Base-by-base conservation (phyloP, 1,140 invertebrate genomes). In the Hylaeus volcanicus region DNA sequence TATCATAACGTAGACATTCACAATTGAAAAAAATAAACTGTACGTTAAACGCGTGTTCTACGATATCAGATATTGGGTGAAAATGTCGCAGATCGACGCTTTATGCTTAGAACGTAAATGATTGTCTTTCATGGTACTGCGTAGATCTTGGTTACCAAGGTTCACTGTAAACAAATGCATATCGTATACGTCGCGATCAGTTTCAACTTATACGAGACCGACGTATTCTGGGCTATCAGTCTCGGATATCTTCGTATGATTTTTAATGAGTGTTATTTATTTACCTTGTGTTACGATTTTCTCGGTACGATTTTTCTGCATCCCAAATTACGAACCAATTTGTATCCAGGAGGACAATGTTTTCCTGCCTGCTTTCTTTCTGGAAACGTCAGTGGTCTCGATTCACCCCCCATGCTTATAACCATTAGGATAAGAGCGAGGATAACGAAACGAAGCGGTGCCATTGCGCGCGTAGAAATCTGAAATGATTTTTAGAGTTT, bases 321-420 rank as follows among this genome's bases (percentile, higher is more conserved):
- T 6, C 72, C 85, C 26, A 81, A 2, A 8, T 37, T 79, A 41
- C 74, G 84, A 48, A 51, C 5, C 6, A 9, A 39, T 39, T 11
- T 76, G 39, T 86, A 82, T 6, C 83, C 85, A 0, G 43, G 11
- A n/a, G 83, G 79, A 26, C 85, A 86, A 5, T 11, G 45, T 12
- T 37, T 71, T 26, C 26, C 26, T 26, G 26, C 0, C 15, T 1
- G 2, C 26, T 58, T 85, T 41, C 84, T 78, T 9, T 6, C 0
- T 1, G 85, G 85, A 26, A 86, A 79, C 11, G 69, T 74, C 12
- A 86, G 2, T 2, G 83, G 83, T 14, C 3, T 51, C 6, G 65
- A 69, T 43, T 68, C 66, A 1, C 11, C 48, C 1, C 45, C 37
- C 0, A 48, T 15, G 56, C 71, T 11, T 15, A 86, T n/a, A 60